Base-by-base conservation (phyloP, 2,797 vertebrate species). In the Echiichthys vipera region DNA sequence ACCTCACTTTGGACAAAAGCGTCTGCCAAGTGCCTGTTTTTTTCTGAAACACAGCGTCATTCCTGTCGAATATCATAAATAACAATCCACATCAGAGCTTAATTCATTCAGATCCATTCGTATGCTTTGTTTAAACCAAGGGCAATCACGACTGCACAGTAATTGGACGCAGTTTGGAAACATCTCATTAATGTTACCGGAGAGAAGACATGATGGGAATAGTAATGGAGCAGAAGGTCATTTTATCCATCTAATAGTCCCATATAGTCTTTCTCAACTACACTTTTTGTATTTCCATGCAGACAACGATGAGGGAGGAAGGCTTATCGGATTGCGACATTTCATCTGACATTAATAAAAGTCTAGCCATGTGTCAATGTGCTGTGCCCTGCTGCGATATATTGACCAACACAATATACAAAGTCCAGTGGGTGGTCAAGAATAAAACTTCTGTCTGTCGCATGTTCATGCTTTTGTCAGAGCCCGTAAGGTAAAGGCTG, bases 311-410 rank as follows among this genome's bases (percentile, higher is more conserved):
- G n/a, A 14, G 12, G 14, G 29, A 12, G 14, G 17, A 24, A 30
- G 20, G 5, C 7, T 43, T 36, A 32, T 61, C 15, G 2, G 3
- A 46, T 50, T 24, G 29, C 29, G 46, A 36, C 25, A 56, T 43
- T 15, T 56, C 1, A 22, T 22, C 18, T 57, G 51, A 67, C 34
- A 64, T 67, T 64, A 20, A 53, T 36, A 43, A 51, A 65, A 56
- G 25, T 27, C 12, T 32, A 15, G 29, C 15, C 49, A 20, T 2
- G 1, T 46, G 22, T 45, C 36, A 43, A 15, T 22, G 27, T 0
- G 20, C 5, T 15, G 0, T 42, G 4, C 6, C 20, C 15, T 5
- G 1, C 0, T 17, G 40, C 2, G 20, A 63, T 5, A 29, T 36
- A 47, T 54, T 40, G 22, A 59, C 18, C 8, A 1, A 7, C 39